Percentiles rank a stretch among this genome's conserved stretches.
phyloP scores from a whole-genome alignment of 2,797 vertebrate species.

The Smutsia gigantea region DNA sequence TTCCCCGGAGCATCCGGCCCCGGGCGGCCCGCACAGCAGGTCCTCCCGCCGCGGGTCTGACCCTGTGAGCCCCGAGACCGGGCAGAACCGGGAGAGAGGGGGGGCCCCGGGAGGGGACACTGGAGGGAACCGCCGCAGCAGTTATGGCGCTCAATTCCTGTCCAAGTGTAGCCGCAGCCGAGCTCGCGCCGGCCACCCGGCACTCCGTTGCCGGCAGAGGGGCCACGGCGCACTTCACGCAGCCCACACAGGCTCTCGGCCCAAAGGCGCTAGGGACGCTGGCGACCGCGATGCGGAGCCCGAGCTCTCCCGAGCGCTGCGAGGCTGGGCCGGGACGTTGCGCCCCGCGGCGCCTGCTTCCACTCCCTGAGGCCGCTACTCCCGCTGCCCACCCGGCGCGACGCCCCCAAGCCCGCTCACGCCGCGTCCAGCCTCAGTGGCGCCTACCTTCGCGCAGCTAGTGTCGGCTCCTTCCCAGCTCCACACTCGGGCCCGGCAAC shows the following conservation, averaged over 20 bases:
- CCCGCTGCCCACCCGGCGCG: slow-evolving; percentile 20
- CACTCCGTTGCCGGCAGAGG: not conserved
- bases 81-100: not conserved
- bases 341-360: not conserved
- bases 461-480: not conserved
- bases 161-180: not conserved
- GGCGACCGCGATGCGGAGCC: slow-evolving; percentile 6
- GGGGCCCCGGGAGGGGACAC: slow-evolving; percentile 45
- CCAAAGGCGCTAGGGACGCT: not conserved
- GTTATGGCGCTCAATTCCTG: slow-evolving; percentile 76
- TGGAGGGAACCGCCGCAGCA: slow-evolving; percentile 46
- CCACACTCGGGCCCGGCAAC: slow-evolving; percentile 47
- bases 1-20: not conserved
- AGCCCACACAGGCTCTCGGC: slow-evolving; percentile 30
- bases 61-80: not conserved
- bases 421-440: not conserved
- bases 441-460: slow-evolving; percentile 61
- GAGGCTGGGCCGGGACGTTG: slow-evolving; percentile 65
- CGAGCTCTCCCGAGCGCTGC: not conserved
- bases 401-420: not conserved
- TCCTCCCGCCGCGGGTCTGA: slow-evolving; percentile 44
- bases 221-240: slow-evolving; percentile 38
- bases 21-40: not conserved
- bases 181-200: not conserved
- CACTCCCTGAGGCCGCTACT: slow-evolving; percentile 37